phyloP scores from a whole-genome alignment of 2,113 vertebrate genomes.

The Rattus rattus region DNA sequence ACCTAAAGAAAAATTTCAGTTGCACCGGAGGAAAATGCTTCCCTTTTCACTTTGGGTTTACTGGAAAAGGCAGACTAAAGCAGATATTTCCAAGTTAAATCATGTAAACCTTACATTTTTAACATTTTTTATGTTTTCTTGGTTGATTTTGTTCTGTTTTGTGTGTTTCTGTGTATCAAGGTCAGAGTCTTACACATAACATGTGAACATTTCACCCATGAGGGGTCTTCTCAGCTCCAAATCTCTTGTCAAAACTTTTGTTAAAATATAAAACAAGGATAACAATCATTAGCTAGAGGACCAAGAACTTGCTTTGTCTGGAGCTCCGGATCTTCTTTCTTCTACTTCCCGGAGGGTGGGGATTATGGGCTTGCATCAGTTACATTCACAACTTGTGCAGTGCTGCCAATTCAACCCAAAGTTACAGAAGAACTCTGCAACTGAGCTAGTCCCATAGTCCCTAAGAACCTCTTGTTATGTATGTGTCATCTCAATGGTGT shows the following conservation, averaged over 20 bases:
- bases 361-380: neutral
- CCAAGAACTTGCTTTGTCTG: neutral
- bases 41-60: neutral
- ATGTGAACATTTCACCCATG: neutral
- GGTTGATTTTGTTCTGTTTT: neutral
- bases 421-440: neutral
- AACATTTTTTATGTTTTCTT: neutral
- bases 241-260: neutral
- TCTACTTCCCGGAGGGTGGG: neutral
- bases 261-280: neutral
- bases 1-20: neutral
- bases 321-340: neutral
- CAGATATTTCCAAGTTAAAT: neutral
- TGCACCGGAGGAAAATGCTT: neutral
- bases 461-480: neutral
- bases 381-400: neutral
- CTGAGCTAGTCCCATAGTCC: neutral
- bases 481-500: neutral
- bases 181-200: accelerated
- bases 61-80: neutral
- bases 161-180: neutral
- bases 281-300: neutral
- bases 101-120: neutral
- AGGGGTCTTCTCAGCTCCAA: neutral
- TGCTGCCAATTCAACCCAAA: neutral